Base-by-base conservation (phyloP, 2,888 invertebrate genomes). In the Meloe dianella region DNA sequence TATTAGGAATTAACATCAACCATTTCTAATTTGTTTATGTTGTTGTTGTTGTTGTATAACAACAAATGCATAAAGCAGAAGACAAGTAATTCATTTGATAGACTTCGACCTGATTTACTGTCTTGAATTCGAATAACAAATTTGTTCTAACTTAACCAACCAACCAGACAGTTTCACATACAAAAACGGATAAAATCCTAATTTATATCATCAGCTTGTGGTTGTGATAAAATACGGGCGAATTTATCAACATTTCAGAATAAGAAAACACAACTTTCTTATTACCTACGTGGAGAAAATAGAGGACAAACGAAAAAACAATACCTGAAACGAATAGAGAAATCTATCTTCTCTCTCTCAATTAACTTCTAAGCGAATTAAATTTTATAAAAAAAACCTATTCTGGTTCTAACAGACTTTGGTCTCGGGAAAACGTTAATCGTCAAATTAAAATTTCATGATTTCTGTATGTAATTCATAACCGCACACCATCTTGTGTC, bases 261-360 rank as follows among this genome's bases (percentile, higher is more conserved):
- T 20, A 20, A 20, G 20, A 47, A 47, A 47, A 47, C 8, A 41
- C 35, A 35, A 14, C 32, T 7, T 2, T 32, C 32, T 32, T 32
- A n/a, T n/a, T n/a, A n/a, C n/a, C 1, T 8, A 41, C 41, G 41
- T 17, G 5, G 3, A 41, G 6, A 7, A 41, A 7, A 17, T n/a
- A 41, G 35, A 35, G 35, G 35, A 7, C 9, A 3, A 32, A 32
- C 7, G 14, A 41, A 47, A 47, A 47, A 47, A 20, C 47, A 47
- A 20, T 47, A 47, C 47, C 20, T 47, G 47, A 47, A 47, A 47
- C 47, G 47, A 47, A 47, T 17, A 41, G 41, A 41, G 41, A 20
- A 47, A 47, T 20, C 47, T 47, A 47, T n/a, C n/a, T n/a, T n/a
- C n/a, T n/a, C n/a, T n/a, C n/a, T n/a, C 47, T 47, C 38, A 41